These are phyloP conservation scores for Plemyria rubiginata DNA, from an alignment of 2,888 invertebrate species.

Conservation along the genomic window DNA sequence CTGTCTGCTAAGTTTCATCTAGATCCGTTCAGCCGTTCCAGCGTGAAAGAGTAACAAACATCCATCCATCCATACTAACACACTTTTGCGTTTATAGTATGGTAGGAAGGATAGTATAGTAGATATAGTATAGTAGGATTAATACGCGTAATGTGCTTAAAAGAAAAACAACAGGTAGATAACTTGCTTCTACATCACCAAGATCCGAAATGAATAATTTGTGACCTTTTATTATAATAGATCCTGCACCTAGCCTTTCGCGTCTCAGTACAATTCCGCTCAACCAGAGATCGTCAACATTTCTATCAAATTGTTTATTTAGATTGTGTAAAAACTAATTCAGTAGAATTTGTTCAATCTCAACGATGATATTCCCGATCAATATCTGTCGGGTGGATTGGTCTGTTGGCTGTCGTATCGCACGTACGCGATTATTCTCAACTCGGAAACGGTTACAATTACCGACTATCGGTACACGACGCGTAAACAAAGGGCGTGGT, in stretches of 20 bases:
- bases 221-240: neutral
- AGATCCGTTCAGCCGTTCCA: too few species aligned
- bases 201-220: too few species aligned
- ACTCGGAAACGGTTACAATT: conserved; percentile 77
- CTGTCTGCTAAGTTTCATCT: too few species aligned
- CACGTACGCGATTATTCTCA: conserved; percentile 71
- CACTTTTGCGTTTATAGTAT: too few species aligned
- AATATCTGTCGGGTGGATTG: conserved; percentile 46
- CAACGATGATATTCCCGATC: conserved; percentile 5
- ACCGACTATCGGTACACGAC: conserved; percentile 62
- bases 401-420: conserved; percentile 71
- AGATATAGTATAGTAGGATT: too few species aligned
- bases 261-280: neutral
- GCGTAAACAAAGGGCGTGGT: conserved; percentile 69
- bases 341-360: conserved; percentile 9
- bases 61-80: too few species aligned
- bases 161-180: too few species aligned
- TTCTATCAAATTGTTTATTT: conserved; percentile 7
- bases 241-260: neutral
- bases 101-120: too few species aligned
- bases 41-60: too few species aligned
- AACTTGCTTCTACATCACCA: too few species aligned
- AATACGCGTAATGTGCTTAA: too few species aligned
- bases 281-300: neutral
- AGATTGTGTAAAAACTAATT: neutral